A percentile compares a stretch with the other conserved stretches of the same genome.
Conservation (phyloP, 2,888 invertebrate genomes). For the Dryadula phaetusa region DNA sequence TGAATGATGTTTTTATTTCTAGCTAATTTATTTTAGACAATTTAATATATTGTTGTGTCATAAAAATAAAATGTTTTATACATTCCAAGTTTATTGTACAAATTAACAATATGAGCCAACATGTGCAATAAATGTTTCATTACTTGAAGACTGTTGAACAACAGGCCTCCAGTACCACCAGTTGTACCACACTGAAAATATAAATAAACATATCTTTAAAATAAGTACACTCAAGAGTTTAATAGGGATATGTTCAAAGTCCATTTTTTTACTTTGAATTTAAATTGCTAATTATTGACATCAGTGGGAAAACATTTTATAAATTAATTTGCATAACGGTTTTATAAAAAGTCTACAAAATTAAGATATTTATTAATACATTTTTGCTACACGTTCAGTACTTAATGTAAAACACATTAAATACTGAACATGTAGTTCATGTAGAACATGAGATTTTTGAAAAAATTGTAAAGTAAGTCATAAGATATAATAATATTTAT, state of each 20-base stretch:
- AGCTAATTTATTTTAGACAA: constrained; percentile 64
- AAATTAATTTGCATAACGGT: too few species aligned
- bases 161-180: constrained; percentile 93
- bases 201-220: constrained; percentile 47
- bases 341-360: too few species aligned
- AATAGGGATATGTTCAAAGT: too few species aligned
- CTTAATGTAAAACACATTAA: too few species aligned
- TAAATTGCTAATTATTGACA: too few species aligned
- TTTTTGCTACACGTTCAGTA: too few species aligned
- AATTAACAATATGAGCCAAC: constrained; percentile 89
- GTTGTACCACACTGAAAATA: constrained; percentile 90
- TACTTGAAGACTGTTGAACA: constrained; percentile 85
- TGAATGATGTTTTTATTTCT: constrained; percentile 83
- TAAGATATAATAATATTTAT: not conserved
- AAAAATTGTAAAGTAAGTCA: not conserved
- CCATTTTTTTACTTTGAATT: too few species aligned
- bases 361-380: too few species aligned
- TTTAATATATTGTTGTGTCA: constrained; percentile 37
- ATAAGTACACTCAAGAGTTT: too few species aligned
- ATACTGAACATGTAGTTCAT: too few species aligned
- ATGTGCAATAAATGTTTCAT: constrained; percentile 86
- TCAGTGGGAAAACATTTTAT: too few species aligned
- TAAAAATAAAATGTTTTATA: constrained; percentile 62
- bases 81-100: constrained; percentile 61
- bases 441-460: not conserved